These are phyloP conservation scores for Mastomys natalensis DNA, from an alignment of 2,113 vertebrate species.

Conservation along the genomic window DNA sequence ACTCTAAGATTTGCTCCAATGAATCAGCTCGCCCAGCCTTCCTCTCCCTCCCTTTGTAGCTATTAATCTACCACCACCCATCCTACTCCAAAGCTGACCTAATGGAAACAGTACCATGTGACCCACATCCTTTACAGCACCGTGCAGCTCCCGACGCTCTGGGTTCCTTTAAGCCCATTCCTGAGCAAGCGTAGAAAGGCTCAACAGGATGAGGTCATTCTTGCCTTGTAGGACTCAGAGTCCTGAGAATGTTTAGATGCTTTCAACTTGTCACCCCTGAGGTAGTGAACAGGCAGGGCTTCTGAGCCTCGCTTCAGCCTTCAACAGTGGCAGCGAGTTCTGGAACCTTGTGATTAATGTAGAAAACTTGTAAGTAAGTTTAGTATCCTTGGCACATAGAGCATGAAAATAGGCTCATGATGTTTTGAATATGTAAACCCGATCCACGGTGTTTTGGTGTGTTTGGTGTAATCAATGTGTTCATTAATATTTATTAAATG, in stretches of 20 bases:
- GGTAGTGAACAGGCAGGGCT: background rate
- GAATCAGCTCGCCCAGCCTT: constrained; percentile 66
- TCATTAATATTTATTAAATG: constrained; percentile 55
- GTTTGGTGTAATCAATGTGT: background rate
- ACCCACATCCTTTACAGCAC: constrained; percentile 8
- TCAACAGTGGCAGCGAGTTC: background rate
- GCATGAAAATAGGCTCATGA: background rate
- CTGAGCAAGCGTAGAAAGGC: constrained; percentile 3
- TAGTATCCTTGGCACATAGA: background rate
- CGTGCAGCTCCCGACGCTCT: background rate
- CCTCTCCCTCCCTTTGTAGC: constrained; percentile 47
- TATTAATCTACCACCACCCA: constrained; percentile 37
- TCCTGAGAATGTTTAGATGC: constrained; percentile 49
- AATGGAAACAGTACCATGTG: background rate
- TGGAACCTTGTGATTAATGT: background rate
- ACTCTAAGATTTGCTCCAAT: constrained; percentile 60
- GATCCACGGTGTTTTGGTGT: background rate
- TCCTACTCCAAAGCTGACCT: constrained; percentile 11
- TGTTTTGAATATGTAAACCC: background rate
- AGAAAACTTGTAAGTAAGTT: constrained; percentile 6
- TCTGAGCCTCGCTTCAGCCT: background rate
- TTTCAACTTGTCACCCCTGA: constrained; percentile 1
- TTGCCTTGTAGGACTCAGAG: background rate
- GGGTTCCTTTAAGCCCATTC: background rate
- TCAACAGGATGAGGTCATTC: constrained; percentile 50